Evolutionary conservation across 2,113 vertebrate genomes (phyloP).

Genomic region (Agapornis roseicollis): DNA sequence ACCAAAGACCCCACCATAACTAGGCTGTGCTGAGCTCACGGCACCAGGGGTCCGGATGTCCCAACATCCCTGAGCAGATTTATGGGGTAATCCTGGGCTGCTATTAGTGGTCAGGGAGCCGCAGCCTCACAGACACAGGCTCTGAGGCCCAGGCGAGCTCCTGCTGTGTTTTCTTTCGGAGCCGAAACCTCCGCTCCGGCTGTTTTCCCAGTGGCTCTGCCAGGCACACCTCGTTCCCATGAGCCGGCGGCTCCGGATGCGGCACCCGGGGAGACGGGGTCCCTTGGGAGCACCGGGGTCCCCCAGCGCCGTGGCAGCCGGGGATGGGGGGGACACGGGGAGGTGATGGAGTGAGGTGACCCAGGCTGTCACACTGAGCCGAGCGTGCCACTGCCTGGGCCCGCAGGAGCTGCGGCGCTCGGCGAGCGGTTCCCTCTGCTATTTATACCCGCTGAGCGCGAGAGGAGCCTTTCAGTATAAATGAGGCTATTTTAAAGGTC

Average conservation of each 20-base stretch:
- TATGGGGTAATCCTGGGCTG: conserved; percentile 39
- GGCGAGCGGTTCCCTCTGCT: background rate
- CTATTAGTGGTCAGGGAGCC: conserved; percentile 45
- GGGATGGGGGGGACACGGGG: rapidly evolving
- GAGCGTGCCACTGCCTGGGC: rapidly evolving
- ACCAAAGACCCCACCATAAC: rapidly evolving
- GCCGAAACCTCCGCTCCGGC: background rate
- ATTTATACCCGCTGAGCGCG: conserved; percentile 32
- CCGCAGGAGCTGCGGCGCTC: background rate
- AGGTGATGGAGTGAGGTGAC: background rate
- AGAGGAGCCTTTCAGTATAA: conserved; percentile 44
- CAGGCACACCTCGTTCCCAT: background rate
- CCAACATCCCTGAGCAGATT: background rate
- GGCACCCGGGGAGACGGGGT: background rate
- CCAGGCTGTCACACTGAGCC: background rate
- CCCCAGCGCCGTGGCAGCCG: rapidly evolving
- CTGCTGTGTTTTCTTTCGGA: background rate
- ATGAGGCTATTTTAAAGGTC: conserved; percentile 68
- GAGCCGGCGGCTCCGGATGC: rapidly evolving
- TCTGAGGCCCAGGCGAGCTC: background rate
- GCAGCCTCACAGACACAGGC: conserved; percentile 43
- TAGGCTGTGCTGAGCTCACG: rapidly evolving
- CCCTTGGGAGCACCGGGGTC: background rate
- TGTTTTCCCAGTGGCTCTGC: background rate
- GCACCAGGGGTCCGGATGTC: rapidly evolving